Percentiles rank a stretch among this genome's conserved stretches.
These are phyloP conservation scores for Dermochelys coriacea DNA, from an alignment of 2,797 vertebrate genomes.

Conservation along the genomic window DNA sequence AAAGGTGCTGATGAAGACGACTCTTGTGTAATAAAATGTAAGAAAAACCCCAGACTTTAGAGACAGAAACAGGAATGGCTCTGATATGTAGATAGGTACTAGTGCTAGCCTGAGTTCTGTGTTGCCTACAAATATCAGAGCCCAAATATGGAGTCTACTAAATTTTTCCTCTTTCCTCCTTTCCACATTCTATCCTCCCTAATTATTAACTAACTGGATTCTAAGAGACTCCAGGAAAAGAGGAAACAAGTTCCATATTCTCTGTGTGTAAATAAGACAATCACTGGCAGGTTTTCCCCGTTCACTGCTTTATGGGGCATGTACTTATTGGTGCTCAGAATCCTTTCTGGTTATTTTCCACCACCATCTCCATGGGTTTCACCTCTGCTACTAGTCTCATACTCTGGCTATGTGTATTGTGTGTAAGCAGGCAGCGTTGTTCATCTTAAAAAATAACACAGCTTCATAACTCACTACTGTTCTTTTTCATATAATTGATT, in stretches of 20 bases:
- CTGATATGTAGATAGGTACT: background rate
- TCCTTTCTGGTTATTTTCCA: background rate
- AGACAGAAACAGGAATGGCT: background rate
- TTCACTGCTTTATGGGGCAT: background rate
- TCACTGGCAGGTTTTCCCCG: background rate
- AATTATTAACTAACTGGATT: background rate
- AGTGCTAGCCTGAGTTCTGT: background rate
- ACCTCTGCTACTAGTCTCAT: background rate
- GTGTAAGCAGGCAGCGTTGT: background rate
- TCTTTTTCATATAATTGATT: background rate
- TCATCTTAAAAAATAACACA: background rate
- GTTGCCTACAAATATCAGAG: background rate
- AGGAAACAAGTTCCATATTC: background rate
- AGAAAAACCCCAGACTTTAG: background rate
- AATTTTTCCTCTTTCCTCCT: background rate
- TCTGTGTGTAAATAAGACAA: background rate
- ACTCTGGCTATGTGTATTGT: background rate
- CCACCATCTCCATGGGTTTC: background rate
- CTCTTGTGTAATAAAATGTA: too few species aligned
- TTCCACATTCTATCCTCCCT: background rate
- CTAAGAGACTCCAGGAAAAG: background rate
- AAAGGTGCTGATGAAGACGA: too few species aligned
- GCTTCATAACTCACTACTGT: background rate
- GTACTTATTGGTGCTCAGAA: background rate
- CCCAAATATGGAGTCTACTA: background rate